Percentiles rank a stretch among this genome's conserved stretches.
phyloP scores from a whole-genome alignment of 2,113 vertebrate species.

The Tauraco erythrolophus region DNA sequence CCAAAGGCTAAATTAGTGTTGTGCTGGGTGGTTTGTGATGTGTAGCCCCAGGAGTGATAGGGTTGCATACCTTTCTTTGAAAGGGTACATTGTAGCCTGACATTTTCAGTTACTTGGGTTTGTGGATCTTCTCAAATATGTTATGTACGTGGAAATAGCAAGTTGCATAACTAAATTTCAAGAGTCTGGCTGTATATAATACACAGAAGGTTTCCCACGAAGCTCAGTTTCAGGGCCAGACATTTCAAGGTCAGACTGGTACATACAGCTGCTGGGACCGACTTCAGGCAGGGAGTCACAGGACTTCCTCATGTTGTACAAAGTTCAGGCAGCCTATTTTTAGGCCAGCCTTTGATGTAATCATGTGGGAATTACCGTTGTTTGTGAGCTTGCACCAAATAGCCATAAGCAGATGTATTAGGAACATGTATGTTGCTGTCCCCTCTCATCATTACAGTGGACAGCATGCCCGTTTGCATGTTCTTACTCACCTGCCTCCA shows the following conservation, averaged over 20 bases:
- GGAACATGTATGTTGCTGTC: neutral
- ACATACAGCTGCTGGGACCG: neutral
- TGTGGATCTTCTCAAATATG: neutral
- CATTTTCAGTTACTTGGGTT: neutral
- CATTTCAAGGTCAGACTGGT: neutral
- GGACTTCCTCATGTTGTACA: neutral
- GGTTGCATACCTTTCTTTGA: neutral
- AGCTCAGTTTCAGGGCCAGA: neutral
- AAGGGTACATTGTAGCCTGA: neutral
- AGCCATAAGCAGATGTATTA: neutral
- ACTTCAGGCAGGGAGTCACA: neutral
- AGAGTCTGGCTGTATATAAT: rapidly evolving
- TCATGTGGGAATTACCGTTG: neutral
- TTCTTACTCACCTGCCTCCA: neutral
- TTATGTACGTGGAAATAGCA: neutral
- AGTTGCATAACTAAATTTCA: neutral
- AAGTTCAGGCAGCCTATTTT: neutral
- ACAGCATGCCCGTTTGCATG: neutral
- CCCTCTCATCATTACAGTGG: neutral
- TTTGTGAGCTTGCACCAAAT: neutral
- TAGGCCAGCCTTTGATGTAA: neutral
- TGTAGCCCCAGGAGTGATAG: neutral
- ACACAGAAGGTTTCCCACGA: neutral
- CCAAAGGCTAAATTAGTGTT: neutral
- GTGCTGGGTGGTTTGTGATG: neutral